Evolutionary conservation across 2,113 vertebrate species (phyloP).

Genomic region (Actinemys pallida): DNA sequence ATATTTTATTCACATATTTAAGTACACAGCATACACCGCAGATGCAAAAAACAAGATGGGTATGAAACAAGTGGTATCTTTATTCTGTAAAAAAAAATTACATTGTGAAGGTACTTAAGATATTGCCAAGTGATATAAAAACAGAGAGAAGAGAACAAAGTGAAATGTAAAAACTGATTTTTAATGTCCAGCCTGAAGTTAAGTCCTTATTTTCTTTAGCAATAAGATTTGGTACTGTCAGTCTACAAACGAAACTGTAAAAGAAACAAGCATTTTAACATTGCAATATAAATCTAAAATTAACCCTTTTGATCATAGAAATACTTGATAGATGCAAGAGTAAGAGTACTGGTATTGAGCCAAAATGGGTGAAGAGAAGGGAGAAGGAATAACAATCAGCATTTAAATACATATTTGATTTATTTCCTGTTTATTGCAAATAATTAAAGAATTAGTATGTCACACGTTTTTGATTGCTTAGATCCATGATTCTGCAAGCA

Average conservation of each 20-base stretch:
- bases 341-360: neutral
- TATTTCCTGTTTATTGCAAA: neutral
- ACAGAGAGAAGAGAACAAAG: neutral
- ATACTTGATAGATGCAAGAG: neutral
- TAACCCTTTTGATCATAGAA: neutral
- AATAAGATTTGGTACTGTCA: neutral
- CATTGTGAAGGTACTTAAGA: neutral
- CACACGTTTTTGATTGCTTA: neutral
- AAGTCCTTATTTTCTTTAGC: neutral
- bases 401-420: neutral
- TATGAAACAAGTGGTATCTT: slow-evolving; percentile 39
- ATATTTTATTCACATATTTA: slow-evolving; percentile 4
- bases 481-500: neutral
- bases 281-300: neutral
- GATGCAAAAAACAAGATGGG: slow-evolving; percentile 15
- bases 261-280: neutral
- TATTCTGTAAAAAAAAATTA: slow-evolving; percentile 49
- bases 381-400: neutral
- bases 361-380: neutral
- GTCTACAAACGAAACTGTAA: neutral
- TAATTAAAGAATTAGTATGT: neutral
- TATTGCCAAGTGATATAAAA: neutral
- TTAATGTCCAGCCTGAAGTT: neutral
- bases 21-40: neutral
- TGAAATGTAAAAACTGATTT: neutral